These are phyloP conservation scores for Speoplatyrhinus poulsoni DNA, from an alignment of 2,113 vertebrate genomes.

Conservation along the genomic window DNA sequence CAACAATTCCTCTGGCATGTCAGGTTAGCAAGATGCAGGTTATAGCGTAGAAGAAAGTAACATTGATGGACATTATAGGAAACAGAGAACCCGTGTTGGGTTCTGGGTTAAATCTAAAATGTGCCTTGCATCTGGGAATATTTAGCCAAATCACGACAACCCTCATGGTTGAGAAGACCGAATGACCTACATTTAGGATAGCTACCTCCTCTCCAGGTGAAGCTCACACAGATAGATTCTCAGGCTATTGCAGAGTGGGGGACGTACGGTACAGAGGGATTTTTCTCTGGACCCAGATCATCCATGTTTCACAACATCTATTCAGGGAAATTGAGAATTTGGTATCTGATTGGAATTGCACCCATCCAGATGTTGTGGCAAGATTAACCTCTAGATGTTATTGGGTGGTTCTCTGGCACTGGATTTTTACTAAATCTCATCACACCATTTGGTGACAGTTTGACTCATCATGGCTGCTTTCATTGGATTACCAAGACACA, in stretches of 20 bases:
- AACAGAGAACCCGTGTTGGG: neutral
- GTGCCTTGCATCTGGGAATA: constrained; percentile 47
- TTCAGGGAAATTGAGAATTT: too few relatives aligned
- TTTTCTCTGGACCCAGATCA: constrained; percentile 14
- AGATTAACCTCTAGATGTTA: too few relatives aligned
- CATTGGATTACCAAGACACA: constrained; percentile 26
- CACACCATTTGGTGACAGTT: constrained; percentile 21
- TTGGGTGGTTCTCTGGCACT: too few relatives aligned
- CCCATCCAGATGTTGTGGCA: too few relatives aligned
- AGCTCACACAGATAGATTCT: constrained; percentile 39
- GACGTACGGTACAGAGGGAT: constrained; percentile 39
- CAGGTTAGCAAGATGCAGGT: neutral
- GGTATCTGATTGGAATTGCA: too few relatives aligned
- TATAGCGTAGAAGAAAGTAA: neutral
- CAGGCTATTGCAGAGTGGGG: constrained; percentile 12
- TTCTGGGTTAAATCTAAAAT: constrained; percentile 32
- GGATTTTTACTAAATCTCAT: neutral
- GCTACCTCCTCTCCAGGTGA: constrained; percentile 49
- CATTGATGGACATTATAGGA: neutral
- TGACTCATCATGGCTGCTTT: constrained; percentile 43
- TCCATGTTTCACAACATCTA: too few relatives aligned
- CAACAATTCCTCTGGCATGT: too few relatives aligned
- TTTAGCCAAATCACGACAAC: constrained; percentile 41
- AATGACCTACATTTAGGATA: constrained; percentile 37
- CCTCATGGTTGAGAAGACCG: constrained; percentile 32